A percentile compares a stretch with the other conserved stretches of the same genome.
Evolutionary conservation across 2,888 invertebrate species (phyloP).

Genomic region (Arenicola marina): DNA sequence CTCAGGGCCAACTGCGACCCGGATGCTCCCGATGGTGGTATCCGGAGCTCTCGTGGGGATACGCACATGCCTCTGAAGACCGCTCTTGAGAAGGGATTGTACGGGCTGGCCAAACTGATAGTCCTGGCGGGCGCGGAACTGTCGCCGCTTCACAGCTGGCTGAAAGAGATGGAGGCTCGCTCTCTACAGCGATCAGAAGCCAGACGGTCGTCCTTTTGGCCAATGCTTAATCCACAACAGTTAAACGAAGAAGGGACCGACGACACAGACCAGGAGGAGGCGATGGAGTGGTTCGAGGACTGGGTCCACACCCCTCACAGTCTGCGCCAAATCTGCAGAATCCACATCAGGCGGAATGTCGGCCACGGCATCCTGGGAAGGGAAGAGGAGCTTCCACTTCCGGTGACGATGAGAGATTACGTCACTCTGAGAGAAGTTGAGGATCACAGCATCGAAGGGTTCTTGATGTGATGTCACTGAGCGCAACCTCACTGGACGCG

Average conservation of each 20-base stretch:
- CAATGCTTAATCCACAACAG: background rate
- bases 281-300: conserved; percentile 31
- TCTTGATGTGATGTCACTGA: background rate
- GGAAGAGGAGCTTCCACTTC: conserved; percentile 42
- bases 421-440: conserved; percentile 47
- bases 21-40: conserved; percentile 23
- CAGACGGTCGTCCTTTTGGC: background rate
- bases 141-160: conserved; percentile 20
- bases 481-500: too few species aligned
- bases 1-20: conserved; percentile 49
- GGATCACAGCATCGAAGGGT: background rate
- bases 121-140: conserved; percentile 50
- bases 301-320: conserved; percentile 49
- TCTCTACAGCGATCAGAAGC: background rate
- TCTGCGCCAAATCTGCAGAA: conserved; percentile 48
- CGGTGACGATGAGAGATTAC: conserved; percentile 45
- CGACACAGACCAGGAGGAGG: conserved; percentile 17
- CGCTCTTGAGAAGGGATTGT: conserved; percentile 39
- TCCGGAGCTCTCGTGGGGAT: background rate
- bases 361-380: conserved; percentile 41
- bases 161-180: conserved; percentile 25
- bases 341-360: conserved; percentile 48
- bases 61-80: conserved; percentile 15
- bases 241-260: conserved; percentile 6
- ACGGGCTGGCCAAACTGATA: conserved; percentile 47